Conservation (phyloP, 2,113 vertebrate species). For the Daubentonia madagascariensis region DNA sequence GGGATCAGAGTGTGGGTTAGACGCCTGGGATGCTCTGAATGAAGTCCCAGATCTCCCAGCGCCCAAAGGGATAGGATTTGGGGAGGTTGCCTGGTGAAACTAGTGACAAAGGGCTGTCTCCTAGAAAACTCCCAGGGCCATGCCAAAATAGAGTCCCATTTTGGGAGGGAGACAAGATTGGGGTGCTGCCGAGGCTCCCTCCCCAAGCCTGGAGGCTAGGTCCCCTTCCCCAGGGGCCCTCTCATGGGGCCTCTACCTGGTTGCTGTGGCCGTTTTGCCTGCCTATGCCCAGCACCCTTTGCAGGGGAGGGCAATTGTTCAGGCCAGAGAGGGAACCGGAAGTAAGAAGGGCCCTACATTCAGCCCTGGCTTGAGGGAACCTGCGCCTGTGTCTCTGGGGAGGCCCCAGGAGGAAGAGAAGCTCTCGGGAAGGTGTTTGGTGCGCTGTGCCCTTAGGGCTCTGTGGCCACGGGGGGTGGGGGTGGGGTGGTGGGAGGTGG, state of each 20-base stretch:
- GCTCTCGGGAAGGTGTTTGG: not conserved
- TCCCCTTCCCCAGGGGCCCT: not conserved
- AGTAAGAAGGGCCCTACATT: not conserved
- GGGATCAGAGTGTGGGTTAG: not conserved
- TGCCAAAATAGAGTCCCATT: not conserved
- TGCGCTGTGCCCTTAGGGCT: not conserved
- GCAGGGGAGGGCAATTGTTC: not conserved
- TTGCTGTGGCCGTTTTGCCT: not conserved
- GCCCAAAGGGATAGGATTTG: too few species aligned
- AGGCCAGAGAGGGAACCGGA: not conserved
- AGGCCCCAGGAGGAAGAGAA: not conserved
- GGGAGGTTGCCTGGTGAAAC: not conserved
- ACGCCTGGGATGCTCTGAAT: not conserved
- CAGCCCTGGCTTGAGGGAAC: not conserved
- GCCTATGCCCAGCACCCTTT: not conserved
- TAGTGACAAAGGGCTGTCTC: not conserved
- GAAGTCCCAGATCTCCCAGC: not conserved
- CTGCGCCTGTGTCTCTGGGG: not conserved
- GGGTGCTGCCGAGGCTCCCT: not conserved
- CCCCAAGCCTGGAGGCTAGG: not conserved
- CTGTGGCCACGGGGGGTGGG: not conserved
- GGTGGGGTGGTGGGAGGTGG: not conserved
- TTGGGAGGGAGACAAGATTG: not conserved
- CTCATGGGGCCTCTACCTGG: not conserved
- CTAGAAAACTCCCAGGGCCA: not conserved